phyloP scores from a whole-genome alignment of 2,113 vertebrate species.

The Pica pica region DNA sequence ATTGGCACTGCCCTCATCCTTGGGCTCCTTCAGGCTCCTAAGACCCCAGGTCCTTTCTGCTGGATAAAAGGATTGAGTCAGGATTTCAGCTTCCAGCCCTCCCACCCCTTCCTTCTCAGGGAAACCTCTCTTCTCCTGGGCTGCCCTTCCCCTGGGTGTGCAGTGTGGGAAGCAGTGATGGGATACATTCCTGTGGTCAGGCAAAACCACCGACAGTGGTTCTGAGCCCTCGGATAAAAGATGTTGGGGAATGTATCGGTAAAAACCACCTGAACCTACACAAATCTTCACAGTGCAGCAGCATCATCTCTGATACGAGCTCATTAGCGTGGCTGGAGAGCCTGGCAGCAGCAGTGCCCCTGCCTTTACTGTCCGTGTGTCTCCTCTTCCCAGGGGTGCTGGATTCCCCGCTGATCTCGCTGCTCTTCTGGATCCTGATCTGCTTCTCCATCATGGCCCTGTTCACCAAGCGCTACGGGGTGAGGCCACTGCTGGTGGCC shows the following conservation, averaged over 20 bases:
- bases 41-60: background rate
- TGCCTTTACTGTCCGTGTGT: background rate
- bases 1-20: background rate
- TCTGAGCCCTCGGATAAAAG: background rate
- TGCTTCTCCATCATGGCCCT: slow-evolving; percentile 87
- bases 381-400: slow-evolving; percentile 74
- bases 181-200: background rate
- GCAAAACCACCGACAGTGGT: background rate
- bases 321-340: background rate
- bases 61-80: background rate
- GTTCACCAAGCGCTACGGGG: slow-evolving; percentile 86
- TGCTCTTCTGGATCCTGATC: slow-evolving; percentile 90
- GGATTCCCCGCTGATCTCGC: slow-evolving; percentile 83
- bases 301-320: background rate
- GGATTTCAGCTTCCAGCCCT: background rate
- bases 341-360: background rate
- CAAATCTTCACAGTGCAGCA: background rate
- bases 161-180: background rate
- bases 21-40: background rate
- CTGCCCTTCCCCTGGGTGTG: background rate
- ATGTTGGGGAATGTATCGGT: background rate
- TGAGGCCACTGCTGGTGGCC: slow-evolving; percentile 87
- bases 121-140: background rate
- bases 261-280: background rate
- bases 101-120: background rate